Evolutionary conservation across 1,140 invertebrate genomes (phyloP).

Genomic region (Papilio dardanus): DNA sequence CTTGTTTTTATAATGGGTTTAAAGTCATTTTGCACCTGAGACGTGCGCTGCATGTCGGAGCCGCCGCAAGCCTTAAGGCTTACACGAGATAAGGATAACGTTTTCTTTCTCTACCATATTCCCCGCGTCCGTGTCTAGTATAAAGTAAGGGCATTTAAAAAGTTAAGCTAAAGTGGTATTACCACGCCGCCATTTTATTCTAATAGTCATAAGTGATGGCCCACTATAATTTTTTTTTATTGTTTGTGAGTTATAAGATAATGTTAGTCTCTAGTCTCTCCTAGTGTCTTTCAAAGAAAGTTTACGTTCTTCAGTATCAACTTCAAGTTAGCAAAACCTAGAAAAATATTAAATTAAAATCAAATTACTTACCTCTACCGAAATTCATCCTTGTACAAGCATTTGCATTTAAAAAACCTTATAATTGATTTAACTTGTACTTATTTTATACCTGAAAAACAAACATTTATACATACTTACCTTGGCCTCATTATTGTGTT

Average conservation of each 20-base stretch:
- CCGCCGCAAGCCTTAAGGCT: slow-evolving; percentile 25
- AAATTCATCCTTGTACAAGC: too few relatives aligned
- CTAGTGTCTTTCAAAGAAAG: too few relatives aligned
- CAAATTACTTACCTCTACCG: too few relatives aligned
- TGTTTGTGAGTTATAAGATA: too few relatives aligned
- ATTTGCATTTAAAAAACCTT: too few relatives aligned
- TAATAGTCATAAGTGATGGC: background rate
- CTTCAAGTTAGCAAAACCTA: too few relatives aligned
- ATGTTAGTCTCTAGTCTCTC: too few relatives aligned
- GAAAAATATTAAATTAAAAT: too few relatives aligned
- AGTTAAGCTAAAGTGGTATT: slow-evolving; percentile 8
- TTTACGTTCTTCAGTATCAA: too few relatives aligned
- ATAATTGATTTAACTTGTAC: too few relatives aligned
- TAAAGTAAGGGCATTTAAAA: slow-evolving; percentile 20
- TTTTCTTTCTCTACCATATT: slow-evolving; percentile 24
- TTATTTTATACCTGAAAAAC: background rate
- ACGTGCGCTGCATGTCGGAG: slow-evolving; percentile 19
- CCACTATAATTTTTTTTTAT: background rate
- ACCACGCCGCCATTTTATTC: background rate
- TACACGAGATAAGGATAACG: slow-evolving; percentile 23
- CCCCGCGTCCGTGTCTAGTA: background rate
- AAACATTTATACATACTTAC: slow-evolving; percentile 1
- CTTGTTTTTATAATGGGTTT: slow-evolving; percentile 28
- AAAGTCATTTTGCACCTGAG: slow-evolving; percentile 32
- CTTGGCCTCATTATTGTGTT: background rate